Base-by-base conservation (phyloP, 2,888 invertebrate genomes). In the Drosophila mimica region DNA sequence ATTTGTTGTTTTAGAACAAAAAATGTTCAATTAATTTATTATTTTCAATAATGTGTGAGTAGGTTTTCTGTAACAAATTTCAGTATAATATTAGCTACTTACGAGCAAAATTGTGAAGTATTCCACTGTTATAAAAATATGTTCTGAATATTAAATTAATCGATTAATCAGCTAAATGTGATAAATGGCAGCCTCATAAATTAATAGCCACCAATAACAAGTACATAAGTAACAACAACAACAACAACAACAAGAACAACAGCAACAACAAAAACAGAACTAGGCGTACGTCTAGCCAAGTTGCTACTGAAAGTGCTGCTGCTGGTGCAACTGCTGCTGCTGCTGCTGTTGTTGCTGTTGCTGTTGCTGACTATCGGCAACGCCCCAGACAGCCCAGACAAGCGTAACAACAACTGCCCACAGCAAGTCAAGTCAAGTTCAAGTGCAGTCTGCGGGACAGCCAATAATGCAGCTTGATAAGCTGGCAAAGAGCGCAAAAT, bases 121-220 rank as follows among this genome's bases (percentile, higher is more conserved):
- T 57, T 57, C 20, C n/a, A 31, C 9, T 43, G 30, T 15, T 20
- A 40, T 31, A 51, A 49, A 62, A 58, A 43, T 73, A 46, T 52
- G 53, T 53, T 34, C 30, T 51, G 58, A 43, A 78, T 73, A 66
- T 59, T 53, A 68, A 73, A 76, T 76, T 82, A 89, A 84, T 88
- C 88, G 76, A 84, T 84, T 84, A 80, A 84, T 71, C 83, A 86
- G 75, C 70, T 85, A 92, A 92, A 91, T 90, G 91, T 92, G 92
- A 92, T 92, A 92, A 92, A 92, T 91, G 84, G 89, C 89, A 84
- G 82, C 80, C 78, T 81, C 83, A 91, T 92, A 89, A 92, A 92
- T 91, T 91, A 92, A 92, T 91, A 83, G 91, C 83, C 83, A 75
- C 49, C 77, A 85, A 82, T 80, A 78, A 68, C 72, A 78, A 81